These are phyloP conservation scores for Pygoscelis adeliae DNA, from an alignment of 2,113 vertebrate species.

Conservation along the genomic window DNA sequence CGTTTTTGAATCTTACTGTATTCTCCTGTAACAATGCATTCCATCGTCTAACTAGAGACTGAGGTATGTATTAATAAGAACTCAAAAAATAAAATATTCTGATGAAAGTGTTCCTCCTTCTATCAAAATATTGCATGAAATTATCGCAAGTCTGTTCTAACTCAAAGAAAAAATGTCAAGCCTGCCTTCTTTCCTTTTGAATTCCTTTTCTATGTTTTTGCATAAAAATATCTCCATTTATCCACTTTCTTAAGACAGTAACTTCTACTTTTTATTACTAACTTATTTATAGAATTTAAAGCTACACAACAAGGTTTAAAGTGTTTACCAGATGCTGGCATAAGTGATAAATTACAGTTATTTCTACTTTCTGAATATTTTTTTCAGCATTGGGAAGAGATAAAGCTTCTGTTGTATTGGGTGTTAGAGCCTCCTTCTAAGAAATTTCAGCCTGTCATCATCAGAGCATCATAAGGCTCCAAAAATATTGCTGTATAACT, in stretches of 20 bases:
- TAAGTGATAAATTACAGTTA: not conserved
- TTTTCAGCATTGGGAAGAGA: not conserved
- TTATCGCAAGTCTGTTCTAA: not conserved
- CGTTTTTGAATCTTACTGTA: not conserved
- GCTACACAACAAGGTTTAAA: not conserved
- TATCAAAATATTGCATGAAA: slow-evolving; percentile 11
- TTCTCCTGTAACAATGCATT: not conserved
- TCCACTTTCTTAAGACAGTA: not conserved
- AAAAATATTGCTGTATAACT: not conserved
- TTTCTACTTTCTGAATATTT: not conserved
- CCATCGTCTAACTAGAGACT: not conserved
- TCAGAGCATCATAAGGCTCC: not conserved
- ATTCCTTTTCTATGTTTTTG: not conserved
- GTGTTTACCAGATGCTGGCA: not conserved
- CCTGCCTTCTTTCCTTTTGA: not conserved
- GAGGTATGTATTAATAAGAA: not conserved
- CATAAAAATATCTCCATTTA: not conserved
- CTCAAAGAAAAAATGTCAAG: not conserved
- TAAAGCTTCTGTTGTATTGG: not conserved
- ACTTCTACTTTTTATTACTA: not conserved
- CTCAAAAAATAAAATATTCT: not conserved
- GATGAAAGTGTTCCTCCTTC: not conserved
- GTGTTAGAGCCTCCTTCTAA: not conserved
- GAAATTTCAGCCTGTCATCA: not conserved
- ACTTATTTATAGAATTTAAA: slow-evolving; percentile 1